A percentile compares a stretch with the other conserved stretches of the same genome.
These are phyloP conservation scores for Echinometra lucunter DNA, from an alignment of 53 echinoderm and acorn worm genomes.

Conservation along the genomic window DNA sequence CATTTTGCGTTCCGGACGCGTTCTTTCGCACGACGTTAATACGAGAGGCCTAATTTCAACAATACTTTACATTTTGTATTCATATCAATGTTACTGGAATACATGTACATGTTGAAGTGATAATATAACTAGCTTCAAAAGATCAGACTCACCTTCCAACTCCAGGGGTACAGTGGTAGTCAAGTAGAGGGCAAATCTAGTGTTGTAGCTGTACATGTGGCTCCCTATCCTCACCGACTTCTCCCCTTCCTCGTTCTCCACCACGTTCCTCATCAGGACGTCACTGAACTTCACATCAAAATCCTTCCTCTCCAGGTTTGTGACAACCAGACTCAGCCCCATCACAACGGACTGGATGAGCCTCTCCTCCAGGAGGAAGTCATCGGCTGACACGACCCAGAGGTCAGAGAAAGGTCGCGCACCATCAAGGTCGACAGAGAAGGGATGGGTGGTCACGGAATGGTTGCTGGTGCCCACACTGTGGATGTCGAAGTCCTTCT, in stretches of 20 bases:
- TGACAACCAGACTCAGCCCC: conserved; percentile 83
- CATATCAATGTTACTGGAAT: no score
- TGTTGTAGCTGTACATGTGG: conserved; percentile 84
- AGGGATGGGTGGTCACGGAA: conserved; percentile 59
- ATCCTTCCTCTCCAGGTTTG: conserved; percentile 77
- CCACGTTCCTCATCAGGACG: conserved; percentile 82
- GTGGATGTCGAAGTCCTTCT: conserved; percentile 62
- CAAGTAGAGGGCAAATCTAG: conserved; percentile 83
- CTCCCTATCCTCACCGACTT: conserved; percentile 79
- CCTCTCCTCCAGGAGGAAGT: conserved; percentile 78
- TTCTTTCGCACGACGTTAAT: no score
- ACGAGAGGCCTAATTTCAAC: no score
- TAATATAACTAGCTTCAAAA: no score
- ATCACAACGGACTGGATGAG: conserved; percentile 84
- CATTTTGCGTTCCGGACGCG: no score
- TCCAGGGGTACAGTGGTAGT: conserved; percentile 90
- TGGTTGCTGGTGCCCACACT: conserved; percentile 66
- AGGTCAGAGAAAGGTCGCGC: conserved; percentile 78
- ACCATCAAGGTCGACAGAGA: conserved; percentile 52
- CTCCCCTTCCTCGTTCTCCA: conserved; percentile 76
- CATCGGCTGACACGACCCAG: conserved; percentile 86
- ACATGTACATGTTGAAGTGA: no score
- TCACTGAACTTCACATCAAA: conserved; percentile 75
- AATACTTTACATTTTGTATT: no score
- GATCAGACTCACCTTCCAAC: conserved; percentile 78